Conservation (phyloP, 2,797 vertebrate genomes). For the Columba guinea region DNA sequence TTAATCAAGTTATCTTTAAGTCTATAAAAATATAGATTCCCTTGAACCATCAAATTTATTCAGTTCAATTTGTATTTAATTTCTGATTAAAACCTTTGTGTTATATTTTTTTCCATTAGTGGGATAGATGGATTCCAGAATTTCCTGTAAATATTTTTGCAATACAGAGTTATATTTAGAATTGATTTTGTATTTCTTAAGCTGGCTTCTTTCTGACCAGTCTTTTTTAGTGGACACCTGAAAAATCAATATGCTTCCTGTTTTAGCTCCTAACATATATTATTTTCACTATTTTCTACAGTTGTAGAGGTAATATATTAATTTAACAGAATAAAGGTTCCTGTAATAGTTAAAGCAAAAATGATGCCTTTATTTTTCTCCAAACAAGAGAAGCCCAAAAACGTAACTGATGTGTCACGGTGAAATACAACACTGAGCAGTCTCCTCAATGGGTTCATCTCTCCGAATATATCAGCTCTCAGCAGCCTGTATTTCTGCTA, state of each 20-base stretch:
- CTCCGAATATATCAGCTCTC: neutral
- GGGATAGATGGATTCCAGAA: neutral
- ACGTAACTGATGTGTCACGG: neutral
- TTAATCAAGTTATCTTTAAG: neutral
- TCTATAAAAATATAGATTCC: neutral
- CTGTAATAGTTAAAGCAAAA: neutral
- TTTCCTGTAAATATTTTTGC: neutral
- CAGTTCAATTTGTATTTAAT: neutral
- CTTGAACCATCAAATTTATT: neutral
- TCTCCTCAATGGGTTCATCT: neutral
- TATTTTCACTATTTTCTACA: neutral
- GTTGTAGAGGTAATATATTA: neutral
- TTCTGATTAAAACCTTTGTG: neutral
- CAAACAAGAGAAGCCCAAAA: neutral
- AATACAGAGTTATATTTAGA: neutral
- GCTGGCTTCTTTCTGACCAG: neutral
- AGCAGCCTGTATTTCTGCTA: neutral
- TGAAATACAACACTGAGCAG: neutral
- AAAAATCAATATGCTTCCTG: neutral
- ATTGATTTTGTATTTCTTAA: neutral
- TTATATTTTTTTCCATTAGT: neutral
- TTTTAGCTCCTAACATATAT: neutral
- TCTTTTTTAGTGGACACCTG: neutral
- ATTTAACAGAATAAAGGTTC: neutral
- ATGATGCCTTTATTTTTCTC: neutral